phyloP scores from a whole-genome alignment of 1,140 invertebrate species.

The Sarcophaga peregrina region DNA sequence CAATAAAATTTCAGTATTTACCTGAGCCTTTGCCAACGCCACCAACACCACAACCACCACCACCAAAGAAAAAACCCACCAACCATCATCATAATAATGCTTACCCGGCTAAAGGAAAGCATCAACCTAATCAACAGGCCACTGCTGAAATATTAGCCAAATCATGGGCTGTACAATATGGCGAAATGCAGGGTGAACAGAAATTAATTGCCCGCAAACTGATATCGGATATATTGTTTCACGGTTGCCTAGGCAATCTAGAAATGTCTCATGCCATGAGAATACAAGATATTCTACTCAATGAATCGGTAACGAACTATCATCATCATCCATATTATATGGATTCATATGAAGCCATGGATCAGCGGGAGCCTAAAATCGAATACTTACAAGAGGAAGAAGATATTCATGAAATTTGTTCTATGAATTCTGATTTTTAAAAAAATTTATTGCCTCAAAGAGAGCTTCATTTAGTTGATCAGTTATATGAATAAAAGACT shows the following conservation, averaged over 20 bases:
- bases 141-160: constrained; percentile 10
- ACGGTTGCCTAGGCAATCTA: constrained; percentile 2
- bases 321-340: neutral
- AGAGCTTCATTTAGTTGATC: no score
- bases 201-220: constrained; percentile 32
- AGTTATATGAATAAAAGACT: no score
- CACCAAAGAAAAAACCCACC: neutral
- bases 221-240: constrained; percentile 29
- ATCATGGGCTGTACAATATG: constrained; percentile 31
- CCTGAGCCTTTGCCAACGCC: neutral
- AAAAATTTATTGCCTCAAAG: no score
- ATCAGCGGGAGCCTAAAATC: no score
- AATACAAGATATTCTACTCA: neutral
- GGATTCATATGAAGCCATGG: neutral
- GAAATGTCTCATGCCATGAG: neutral
- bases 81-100: no score
- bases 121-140: no score
- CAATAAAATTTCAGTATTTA: neutral
- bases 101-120: neutral
- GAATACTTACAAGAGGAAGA: no score
- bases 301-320: neutral
- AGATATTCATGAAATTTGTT: no score
- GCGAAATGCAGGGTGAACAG: constrained; percentile 23
- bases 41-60: neutral
- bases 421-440: no score